These are phyloP conservation scores for Drusus annulatus DNA, from an alignment of 1,140 invertebrate species.

Conservation along the genomic window DNA sequence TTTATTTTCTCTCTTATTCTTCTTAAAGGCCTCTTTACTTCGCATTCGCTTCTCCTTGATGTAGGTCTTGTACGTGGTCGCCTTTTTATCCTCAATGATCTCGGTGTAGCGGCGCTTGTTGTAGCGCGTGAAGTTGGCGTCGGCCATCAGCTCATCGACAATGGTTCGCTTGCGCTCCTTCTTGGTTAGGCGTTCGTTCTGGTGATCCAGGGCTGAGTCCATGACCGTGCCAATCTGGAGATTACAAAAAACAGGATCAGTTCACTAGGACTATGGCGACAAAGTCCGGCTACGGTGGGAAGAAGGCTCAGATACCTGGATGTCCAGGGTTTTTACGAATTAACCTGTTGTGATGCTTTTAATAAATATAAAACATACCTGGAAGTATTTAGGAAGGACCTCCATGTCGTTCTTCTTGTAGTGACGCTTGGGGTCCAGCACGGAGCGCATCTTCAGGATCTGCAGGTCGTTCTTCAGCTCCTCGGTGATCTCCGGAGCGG, in stretches of 20 bases:
- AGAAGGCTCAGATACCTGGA: too few species aligned
- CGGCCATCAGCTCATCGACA: conserved; percentile 92
- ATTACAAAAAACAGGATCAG: background rate
- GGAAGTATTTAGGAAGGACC: conserved; percentile 92
- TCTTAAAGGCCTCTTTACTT: conserved; percentile 66
- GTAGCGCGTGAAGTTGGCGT: conserved; percentile 89
- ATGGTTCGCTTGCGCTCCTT: conserved; percentile 91
- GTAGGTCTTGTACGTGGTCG: conserved; percentile 69
- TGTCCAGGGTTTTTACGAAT: too few species aligned
- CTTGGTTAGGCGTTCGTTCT: conserved; percentile 84
- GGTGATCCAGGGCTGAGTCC: conserved; percentile 82
- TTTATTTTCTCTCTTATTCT: conserved; percentile 61
- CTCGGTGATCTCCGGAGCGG: conserved; percentile 89
- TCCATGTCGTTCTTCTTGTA: conserved; percentile 94
- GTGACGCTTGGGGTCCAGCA: conserved; percentile 92
- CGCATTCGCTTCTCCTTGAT: conserved; percentile 69
- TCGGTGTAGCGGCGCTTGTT: conserved; percentile 89
- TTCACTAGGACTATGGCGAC: too few species aligned
- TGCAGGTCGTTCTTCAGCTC: conserved; percentile 90
- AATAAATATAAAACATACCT: conserved; percentile 70
- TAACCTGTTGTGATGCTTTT: too few species aligned
- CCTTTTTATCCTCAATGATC: conserved; percentile 82
- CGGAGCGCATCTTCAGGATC: conserved; percentile 93
- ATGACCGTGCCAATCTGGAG: conserved; percentile 81
- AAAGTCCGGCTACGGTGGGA: too few species aligned